Conservation (phyloP, 2,888 invertebrate genomes). For the Caenorhabditis sulstoni region DNA sequence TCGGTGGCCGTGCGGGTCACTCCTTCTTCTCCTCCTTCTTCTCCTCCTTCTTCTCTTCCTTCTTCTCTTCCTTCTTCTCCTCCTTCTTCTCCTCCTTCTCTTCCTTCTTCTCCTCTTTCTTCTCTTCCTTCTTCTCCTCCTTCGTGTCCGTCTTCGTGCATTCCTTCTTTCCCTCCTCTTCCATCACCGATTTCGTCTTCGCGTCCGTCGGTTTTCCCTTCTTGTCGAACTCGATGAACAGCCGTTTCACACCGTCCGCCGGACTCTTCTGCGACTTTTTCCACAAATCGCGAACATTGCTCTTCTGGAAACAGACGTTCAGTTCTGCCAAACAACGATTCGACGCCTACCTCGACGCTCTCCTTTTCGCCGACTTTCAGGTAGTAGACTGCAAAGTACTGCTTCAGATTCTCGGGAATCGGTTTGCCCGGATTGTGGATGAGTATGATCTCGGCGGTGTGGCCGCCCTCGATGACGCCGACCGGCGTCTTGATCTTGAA, state of each 20-base stretch:
- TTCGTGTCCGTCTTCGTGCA: slow-evolving; percentile 30
- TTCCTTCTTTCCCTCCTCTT: slow-evolving; percentile 18
- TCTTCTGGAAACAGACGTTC: no score
- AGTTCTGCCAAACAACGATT: no score
- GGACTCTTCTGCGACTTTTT: slow-evolving; percentile 65
- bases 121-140: slow-evolving; percentile 36
- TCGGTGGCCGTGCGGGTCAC: no score
- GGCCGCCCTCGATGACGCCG: slow-evolving; percentile 35
- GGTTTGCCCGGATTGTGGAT: slow-evolving; percentile 66
- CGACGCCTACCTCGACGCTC: no score
- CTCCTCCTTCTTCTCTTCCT: slow-evolving; percentile 46
- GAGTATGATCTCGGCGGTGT: slow-evolving; percentile 2
- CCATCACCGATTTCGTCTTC: no score
- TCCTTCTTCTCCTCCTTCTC: slow-evolving; percentile 53
- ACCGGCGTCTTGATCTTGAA: slow-evolving; percentile 69
- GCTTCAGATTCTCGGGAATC: slow-evolving; percentile 71
- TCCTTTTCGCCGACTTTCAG: slow-evolving; percentile 47
- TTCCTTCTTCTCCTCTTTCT: slow-evolving; percentile 55
- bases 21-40: slow-evolving; percentile 22
- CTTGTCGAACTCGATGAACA: slow-evolving; percentile 68
- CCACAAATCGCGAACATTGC: slow-evolving; percentile 56
- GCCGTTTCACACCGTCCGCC: slow-evolving; percentile 63
- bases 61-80: slow-evolving; percentile 54
- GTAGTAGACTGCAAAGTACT: slow-evolving; percentile 76
- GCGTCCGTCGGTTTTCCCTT: neutral